phyloP scores from a whole-genome alignment of 1,140 invertebrate species.

The Papilio polyxenes region DNA sequence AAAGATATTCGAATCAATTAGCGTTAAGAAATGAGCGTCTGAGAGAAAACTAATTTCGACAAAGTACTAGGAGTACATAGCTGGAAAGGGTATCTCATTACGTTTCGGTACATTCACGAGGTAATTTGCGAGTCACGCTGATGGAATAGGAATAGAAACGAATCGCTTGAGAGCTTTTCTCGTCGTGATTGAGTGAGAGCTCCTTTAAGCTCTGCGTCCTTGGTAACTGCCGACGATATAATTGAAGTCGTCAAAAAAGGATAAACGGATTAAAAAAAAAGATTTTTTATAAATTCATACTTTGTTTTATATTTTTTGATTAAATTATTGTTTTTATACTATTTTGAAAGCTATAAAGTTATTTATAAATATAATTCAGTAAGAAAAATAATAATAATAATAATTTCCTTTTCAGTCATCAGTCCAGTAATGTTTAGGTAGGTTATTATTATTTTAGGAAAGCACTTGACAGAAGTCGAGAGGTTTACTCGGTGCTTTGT shows the following conservation, averaged over 20 bases:
- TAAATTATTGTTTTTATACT: too few relatives aligned
- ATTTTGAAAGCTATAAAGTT: too few relatives aligned
- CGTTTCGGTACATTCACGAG: conserved; percentile 18
- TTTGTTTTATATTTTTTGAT: neutral
- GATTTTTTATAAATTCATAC: neutral
- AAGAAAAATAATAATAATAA: neutral
- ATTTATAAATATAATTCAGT: neutral
- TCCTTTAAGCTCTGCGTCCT: conserved; percentile 16
- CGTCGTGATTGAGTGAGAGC: conserved; percentile 13
- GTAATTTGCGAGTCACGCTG: conserved; percentile 32
- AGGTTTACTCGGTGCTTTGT: neutral
- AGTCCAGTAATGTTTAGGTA: neutral
- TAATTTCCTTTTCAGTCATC: neutral
- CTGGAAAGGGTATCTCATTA: conserved; percentile 35
- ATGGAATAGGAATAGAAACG: conserved; percentile 10
- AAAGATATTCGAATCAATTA: neutral
- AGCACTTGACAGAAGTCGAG: neutral
- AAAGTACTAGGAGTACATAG: conserved; percentile 43
- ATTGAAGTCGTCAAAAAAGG: neutral
- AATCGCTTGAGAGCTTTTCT: conserved; percentile 30
- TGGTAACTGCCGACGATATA: conserved; percentile 1
- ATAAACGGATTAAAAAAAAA: neutral
- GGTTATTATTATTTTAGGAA: neutral
- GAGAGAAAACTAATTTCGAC: conserved; percentile 17
- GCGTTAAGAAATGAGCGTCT: neutral